phyloP scores from a whole-genome alignment of 1,140 invertebrate species.

The Monochamus saltuarius region DNA sequence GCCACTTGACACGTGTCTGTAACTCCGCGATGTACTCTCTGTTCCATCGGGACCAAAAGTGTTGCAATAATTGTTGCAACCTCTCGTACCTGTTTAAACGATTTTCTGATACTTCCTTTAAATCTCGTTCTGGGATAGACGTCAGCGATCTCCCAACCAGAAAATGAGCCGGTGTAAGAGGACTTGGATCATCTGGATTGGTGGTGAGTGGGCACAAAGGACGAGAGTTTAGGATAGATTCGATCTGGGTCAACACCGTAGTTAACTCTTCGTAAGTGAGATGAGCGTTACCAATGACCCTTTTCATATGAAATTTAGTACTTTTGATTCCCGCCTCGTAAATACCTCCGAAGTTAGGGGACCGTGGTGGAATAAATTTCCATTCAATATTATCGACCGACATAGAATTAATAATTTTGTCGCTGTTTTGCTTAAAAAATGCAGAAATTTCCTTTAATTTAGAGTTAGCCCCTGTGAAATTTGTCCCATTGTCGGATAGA shows the following conservation, averaged over 20 bases:
- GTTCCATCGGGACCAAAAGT: constrained; percentile 18
- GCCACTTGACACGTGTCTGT: constrained; percentile 17
- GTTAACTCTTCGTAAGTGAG: constrained; percentile 23
- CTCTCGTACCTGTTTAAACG: constrained; percentile 11
- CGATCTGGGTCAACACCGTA: constrained; percentile 11
- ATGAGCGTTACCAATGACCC: constrained; percentile 10
- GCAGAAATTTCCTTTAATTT: not conserved
- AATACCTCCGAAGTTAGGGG: constrained; percentile 52
- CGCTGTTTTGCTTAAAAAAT: not conserved
- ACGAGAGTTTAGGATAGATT: constrained; percentile 17
- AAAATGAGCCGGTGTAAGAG: constrained; percentile 22
- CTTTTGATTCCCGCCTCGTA: constrained; percentile 51
- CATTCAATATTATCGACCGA: constrained; percentile 2
- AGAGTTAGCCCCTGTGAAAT: constrained; percentile 23
- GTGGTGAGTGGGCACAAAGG: constrained; percentile 12
- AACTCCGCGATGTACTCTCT: constrained; percentile 46
- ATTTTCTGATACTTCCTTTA: constrained; percentile 11
- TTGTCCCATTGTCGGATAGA: constrained; percentile 29
- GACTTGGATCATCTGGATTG: constrained; percentile 15
- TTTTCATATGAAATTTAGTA: constrained; percentile 39
- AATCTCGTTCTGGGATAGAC: constrained; percentile 15
- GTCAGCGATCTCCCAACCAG: constrained; percentile 13
- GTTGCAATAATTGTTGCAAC: constrained; percentile 15
- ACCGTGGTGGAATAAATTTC: constrained; percentile 40
- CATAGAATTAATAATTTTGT: not conserved